Percentiles rank a stretch among this genome's conserved stretches.
Conservation (phyloP, 2,888 invertebrate species). For the Parapristionchus giblindavisi region DNA sequence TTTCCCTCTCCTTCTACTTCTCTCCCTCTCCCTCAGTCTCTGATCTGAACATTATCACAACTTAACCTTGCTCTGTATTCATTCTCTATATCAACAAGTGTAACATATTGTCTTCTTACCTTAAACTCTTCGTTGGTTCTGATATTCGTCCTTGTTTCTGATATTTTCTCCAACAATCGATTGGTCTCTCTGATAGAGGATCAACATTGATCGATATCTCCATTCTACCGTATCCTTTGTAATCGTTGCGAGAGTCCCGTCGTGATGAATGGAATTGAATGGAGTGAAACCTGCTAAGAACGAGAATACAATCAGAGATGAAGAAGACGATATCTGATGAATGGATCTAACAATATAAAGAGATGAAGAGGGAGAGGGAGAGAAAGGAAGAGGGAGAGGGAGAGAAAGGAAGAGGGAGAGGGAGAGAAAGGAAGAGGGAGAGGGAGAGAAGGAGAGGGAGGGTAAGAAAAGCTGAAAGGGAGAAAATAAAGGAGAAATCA, state of each 20-base stretch:
- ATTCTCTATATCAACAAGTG: too few species aligned
- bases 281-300: background rate
- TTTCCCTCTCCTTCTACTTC: too few species aligned
- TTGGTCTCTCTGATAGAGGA: conserved; percentile 62
- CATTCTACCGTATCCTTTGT: conserved; percentile 25
- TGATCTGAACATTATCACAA: too few species aligned
- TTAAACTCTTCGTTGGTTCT: conserved; percentile 64
- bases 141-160: conserved; percentile 63
- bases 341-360: too few species aligned
- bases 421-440: background rate
- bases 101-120: conserved; percentile 43
- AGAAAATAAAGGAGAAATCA: background rate
- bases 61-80: too few species aligned
- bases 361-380: background rate
- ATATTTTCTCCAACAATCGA: conserved; percentile 68
- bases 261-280: too few species aligned
- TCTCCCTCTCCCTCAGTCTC: too few species aligned
- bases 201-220: conserved; percentile 56
- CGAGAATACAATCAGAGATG: background rate
- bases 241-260: background rate
- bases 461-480: background rate
- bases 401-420: background rate
- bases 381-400: background rate
- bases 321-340: too few species aligned
- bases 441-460: background rate